Evolutionary conservation across 1,140 invertebrate species (phyloP), one percentile per base, ranked within the genome.

Genomic region (Drosophila triauraria): DNA sequence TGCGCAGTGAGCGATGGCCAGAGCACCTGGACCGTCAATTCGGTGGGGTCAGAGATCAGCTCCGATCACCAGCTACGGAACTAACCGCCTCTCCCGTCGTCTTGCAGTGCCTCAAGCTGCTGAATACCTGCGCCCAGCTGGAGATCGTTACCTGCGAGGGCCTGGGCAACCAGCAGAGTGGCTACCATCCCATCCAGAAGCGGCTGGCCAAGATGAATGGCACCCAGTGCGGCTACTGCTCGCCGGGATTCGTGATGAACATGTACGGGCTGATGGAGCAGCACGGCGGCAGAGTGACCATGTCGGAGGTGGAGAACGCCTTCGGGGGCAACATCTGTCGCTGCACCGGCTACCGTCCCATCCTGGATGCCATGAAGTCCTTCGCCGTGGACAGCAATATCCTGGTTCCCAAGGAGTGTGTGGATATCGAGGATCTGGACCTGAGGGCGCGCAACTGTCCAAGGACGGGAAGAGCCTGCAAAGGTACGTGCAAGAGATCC

Each of bases 311-410:
- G 12, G 96, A 97, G 91, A 95, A 97, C 81, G 95, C 95, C 0
- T 96, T 97, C 82, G 96, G 96, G 1, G 95, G 97, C 51, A 98
- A 98, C 83, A 95, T 98, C 27, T 98, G 97, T 68, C 94, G 97
- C 57, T 98, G 97, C 91, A 98, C 97, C 3, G 97, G 97, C 1
- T 98, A 98, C 80, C 93, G 97, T 64, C 95, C 97, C 1, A 98
- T 98, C 81, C 93, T 97, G 42, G 96, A 97, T 75, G 95, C 96
- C 27, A 97, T 97, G 88, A 97, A 97, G 92, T 95, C 96, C 1
- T 95, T 96, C 62, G 95, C 95, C 1, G 91, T 80, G 2, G 96
- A 97, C 85, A 93, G 93, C 30, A 95, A 96, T 58, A 95, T 96
- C 44, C 94, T 96, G 88, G 94, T 95, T 32, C 58, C 94, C 0